Evolutionary conservation across 2,888 invertebrate genomes (phyloP).

Genomic region (Pammene fasciana): DNA sequence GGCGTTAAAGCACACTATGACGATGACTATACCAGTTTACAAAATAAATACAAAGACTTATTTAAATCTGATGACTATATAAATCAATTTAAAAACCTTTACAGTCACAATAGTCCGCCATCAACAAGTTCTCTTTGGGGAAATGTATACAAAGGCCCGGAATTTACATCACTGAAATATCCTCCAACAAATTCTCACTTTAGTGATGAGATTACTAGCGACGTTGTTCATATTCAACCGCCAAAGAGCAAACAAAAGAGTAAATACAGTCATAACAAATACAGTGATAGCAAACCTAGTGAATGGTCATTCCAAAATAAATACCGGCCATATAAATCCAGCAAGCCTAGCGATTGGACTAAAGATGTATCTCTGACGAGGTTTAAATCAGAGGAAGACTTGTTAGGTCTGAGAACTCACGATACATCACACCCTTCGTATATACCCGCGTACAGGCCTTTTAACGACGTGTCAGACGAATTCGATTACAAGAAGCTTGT

Average conservation of each 20-base stretch:
- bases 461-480: slow-evolving; percentile 59
- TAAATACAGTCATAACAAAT: slow-evolving; percentile 58
- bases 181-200: slow-evolving; percentile 59
- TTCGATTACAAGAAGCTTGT: slow-evolving; percentile 70
- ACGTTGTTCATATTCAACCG: slow-evolving; percentile 64
- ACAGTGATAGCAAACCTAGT: slow-evolving; percentile 55
- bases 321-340: slow-evolving; percentile 59
- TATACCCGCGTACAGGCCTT: slow-evolving; percentile 64
- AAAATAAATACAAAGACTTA: slow-evolving; percentile 56
- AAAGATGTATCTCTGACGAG: slow-evolving; percentile 62
- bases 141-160: slow-evolving; percentile 63
- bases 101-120: slow-evolving; percentile 54
- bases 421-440: slow-evolving; percentile 72
- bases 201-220: slow-evolving; percentile 58
- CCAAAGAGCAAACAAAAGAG: slow-evolving; percentile 61
- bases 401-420: slow-evolving; percentile 72
- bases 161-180: slow-evolving; percentile 59
- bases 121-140: slow-evolving; percentile 68
- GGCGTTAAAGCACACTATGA: slow-evolving; percentile 57
- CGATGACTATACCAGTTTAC: slow-evolving; percentile 54
- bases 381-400: slow-evolving; percentile 77
- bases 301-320: slow-evolving; percentile 59
- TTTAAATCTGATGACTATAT: slow-evolving; percentile 63
- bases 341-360: slow-evolving; percentile 63
- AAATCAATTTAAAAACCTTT: slow-evolving; percentile 63